A percentile compares a stretch with the other conserved stretches of the same genome.
Evolutionary conservation across 2,888 invertebrate genomes (phyloP).

Genomic region (Heliconius aoede): DNA sequence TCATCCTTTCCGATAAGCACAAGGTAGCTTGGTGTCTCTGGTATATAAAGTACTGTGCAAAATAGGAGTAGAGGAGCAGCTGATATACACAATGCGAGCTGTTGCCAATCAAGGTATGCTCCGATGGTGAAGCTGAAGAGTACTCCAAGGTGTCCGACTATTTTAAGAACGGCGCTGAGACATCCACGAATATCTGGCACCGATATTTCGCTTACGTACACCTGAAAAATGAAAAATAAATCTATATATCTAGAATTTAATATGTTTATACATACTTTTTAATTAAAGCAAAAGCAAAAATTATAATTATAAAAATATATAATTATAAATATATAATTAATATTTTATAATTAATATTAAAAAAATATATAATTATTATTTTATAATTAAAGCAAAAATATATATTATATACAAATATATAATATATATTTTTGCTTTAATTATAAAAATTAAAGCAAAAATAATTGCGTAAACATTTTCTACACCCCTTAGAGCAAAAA

Average conservation of each 20-base stretch:
- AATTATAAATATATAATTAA: too few species aligned
- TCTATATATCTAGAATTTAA: background rate
- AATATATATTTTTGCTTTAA: too few species aligned
- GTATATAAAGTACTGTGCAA: conserved; percentile 89
- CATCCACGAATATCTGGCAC: conserved; percentile 93
- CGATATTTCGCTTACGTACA: conserved; percentile 96
- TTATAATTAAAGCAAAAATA: too few species aligned
- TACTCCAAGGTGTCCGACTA: conserved; percentile 93
- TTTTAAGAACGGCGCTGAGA: conserved; percentile 93
- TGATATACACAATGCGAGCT: conserved; percentile 91
- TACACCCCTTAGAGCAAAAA: too few species aligned
- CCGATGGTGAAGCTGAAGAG: conserved; percentile 93
- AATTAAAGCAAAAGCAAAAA: too few species aligned
- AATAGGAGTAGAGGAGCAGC: conserved; percentile 90
- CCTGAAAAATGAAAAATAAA: conserved; percentile 72
- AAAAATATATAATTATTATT: too few species aligned
- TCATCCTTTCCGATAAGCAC: conserved; percentile 90
- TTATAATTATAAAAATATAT: too few species aligned
- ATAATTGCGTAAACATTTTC: too few species aligned
- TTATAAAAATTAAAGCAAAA: too few species aligned
- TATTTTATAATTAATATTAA: too few species aligned
- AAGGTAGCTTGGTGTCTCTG: conserved; percentile 94
- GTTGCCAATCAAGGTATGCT: conserved; percentile 92
- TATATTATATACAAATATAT: too few species aligned
- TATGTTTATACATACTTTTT: background rate